Evolutionary conservation across 2,888 invertebrate species (phyloP), one percentile per base, ranked within the genome.

Genomic region (Ophraella communa): DNA sequence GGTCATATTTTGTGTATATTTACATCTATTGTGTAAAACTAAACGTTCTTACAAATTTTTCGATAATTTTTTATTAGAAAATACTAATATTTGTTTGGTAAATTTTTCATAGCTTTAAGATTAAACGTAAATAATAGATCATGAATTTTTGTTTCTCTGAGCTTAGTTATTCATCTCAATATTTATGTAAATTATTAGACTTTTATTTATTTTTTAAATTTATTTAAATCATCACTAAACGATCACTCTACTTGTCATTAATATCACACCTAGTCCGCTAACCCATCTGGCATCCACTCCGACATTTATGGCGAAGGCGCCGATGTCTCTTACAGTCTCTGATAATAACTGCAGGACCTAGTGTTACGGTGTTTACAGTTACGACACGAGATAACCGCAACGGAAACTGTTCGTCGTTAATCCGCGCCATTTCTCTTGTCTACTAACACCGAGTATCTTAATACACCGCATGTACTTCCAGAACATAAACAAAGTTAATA

Each of bases 331-430:
- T 18, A 30, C 18, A 8, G 18, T 17, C 49, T 55, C 62, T 65
- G 68, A 63, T 63, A 64, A 63, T 68, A 66, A 68, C 52, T 58
- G 59, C 62, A 56, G 63, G 64, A 54, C 65, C 62, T 66, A 55
- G 64, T 56, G 61, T 63, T 59, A 64, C 64, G 60, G 67, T 73
- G 71, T 73, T 72, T 73, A 71, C 70, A 67, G 68, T 69, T 68
- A 71, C 66, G 70, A 66, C 66, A 66, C 60, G 55, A 73, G 72
- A 72, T 73, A 74, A 72, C 74, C 71, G 71, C 71, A 71, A 66
- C 68, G 65, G 39, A 69, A 65, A 70, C 71, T 68, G 70, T 71
- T 71, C 35, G 69, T 4, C 64, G 67, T 71, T 73, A 74, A 73
- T 73, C 74, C 72, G 62, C 65, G 53, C 69, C 71, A 73, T 73